phyloP scores from a whole-genome alignment of 2,113 vertebrate species.

The Cinclus cinclus region DNA sequence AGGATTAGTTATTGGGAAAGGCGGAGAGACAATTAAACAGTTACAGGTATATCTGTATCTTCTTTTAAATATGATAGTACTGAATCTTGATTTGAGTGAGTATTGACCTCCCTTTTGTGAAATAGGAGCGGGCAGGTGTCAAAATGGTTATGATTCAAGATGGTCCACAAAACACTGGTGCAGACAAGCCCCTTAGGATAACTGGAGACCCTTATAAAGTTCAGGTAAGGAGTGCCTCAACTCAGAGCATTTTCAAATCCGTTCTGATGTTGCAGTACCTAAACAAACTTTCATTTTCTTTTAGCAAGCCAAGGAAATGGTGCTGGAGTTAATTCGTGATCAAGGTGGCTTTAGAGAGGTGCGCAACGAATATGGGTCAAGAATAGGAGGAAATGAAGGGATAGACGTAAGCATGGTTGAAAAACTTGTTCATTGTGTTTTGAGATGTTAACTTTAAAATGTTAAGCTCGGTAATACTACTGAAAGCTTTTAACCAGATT shows the following conservation, averaged over 20 bases:
- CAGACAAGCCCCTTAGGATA: conserved; percentile 97
- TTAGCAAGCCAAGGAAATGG: conserved; percentile 99
- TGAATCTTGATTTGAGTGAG: not conserved
- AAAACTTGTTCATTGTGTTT: conserved; percentile 56
- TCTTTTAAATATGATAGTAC: not conserved
- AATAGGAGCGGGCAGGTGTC: conserved; percentile 92
- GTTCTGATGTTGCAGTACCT: not conserved
- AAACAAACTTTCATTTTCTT: conserved; percentile 18
- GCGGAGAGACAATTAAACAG: conserved; percentile 97
- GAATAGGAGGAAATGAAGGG: conserved; percentile 89
- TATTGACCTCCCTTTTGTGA: not conserved
- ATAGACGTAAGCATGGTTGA: conserved; percentile 88
- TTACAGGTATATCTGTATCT: conserved; percentile 80
- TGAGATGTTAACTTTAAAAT: conserved; percentile 19
- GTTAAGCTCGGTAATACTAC: not conserved
- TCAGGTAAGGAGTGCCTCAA: conserved; percentile 77
- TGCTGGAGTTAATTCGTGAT: conserved; percentile 97
- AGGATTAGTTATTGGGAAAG: conserved; percentile 96
- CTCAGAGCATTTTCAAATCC: not conserved
- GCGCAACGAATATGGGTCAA: conserved; percentile 94
- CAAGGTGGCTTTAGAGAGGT: conserved; percentile 97
- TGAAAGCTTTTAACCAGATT: not conserved
- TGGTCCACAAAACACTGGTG: conserved; percentile 96
- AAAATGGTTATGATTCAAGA: conserved; percentile 99
- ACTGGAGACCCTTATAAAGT: conserved; percentile 98